phyloP scores from a whole-genome alignment of 2,888 invertebrate species.

The Stegophylla sp. region DNA sequence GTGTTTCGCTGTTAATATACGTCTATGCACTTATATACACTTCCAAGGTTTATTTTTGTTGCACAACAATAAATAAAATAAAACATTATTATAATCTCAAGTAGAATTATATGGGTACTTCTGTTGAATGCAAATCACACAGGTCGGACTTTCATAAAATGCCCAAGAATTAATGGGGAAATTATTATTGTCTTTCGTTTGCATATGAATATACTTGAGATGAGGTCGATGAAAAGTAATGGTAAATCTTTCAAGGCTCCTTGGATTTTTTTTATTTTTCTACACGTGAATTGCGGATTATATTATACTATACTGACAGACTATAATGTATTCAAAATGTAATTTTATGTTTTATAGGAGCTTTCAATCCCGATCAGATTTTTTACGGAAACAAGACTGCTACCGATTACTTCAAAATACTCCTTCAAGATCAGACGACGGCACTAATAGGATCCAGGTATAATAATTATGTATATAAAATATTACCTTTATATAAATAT shows the following conservation, averaged over 20 bases:
- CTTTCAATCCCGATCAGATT: slow-evolving; percentile 46
- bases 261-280: not conserved
- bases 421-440: slow-evolving; percentile 84
- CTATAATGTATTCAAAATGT: not conserved
- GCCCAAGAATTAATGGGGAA: slow-evolving; percentile 37
- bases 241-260: slow-evolving; percentile 8
- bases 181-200: slow-evolving; percentile 22
- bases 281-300: too few species aligned
- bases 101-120: slow-evolving; percentile 15
- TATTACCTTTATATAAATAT: too few species aligned
- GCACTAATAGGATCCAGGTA: slow-evolving; percentile 90
- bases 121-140: slow-evolving; percentile 29
- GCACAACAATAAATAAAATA: slow-evolving; percentile 42
- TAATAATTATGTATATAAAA: slow-evolving; percentile 3
- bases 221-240: slow-evolving; percentile 20
- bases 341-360: slow-evolving; percentile 45
- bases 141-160: slow-evolving; percentile 48
- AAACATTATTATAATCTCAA: slow-evolving; percentile 35
- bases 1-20: slow-evolving; percentile 15
- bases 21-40: not conserved
- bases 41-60: slow-evolving; percentile 30
- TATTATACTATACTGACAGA: not conserved
- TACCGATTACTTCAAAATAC: slow-evolving; percentile 86
- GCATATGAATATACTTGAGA: slow-evolving; percentile 16
- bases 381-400: slow-evolving; percentile 76